Evolutionary conservation across 2,113 vertebrate genomes (phyloP).

Genomic region (Hystrix brachyura): DNA sequence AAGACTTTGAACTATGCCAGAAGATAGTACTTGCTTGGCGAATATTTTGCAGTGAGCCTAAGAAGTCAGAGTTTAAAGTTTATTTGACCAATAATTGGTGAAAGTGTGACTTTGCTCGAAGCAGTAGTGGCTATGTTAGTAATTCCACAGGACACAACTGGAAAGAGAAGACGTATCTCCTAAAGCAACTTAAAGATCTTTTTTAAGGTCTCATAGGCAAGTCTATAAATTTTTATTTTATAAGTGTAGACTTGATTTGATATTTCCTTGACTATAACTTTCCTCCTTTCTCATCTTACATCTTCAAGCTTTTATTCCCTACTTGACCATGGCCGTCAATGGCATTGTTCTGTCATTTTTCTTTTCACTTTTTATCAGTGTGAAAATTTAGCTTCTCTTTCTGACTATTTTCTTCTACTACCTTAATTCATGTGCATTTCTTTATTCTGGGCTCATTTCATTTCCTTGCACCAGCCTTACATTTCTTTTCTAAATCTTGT

Average conservation of each 20-base stretch:
- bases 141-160: background rate
- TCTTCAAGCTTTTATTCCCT: background rate
- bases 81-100: background rate
- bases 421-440: background rate
- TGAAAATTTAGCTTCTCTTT: slow-evolving; percentile 22
- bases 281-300: background rate
- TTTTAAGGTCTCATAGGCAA: slow-evolving; percentile 37
- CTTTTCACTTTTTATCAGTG: background rate
- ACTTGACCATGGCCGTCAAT: background rate
- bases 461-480: background rate
- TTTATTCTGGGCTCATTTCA: slow-evolving; percentile 7
- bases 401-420: slow-evolving; percentile 34
- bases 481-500: slow-evolving; percentile 32
- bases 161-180: slow-evolving; percentile 52
- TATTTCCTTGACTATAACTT: slow-evolving; percentile 5
- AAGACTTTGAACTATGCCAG: slow-evolving; percentile 32
- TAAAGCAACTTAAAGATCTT: slow-evolving; percentile 17
- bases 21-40: background rate
- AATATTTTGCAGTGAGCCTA: background rate
- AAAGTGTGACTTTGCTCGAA: slow-evolving; percentile 4
- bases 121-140: background rate
- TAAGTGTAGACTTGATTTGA: background rate
- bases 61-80: slow-evolving; percentile 23
- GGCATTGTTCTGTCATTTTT: background rate
- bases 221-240: slow-evolving; percentile 65